Conservation (phyloP, 1,140 invertebrate genomes). For the Rhagoletis zephyria region DNA sequence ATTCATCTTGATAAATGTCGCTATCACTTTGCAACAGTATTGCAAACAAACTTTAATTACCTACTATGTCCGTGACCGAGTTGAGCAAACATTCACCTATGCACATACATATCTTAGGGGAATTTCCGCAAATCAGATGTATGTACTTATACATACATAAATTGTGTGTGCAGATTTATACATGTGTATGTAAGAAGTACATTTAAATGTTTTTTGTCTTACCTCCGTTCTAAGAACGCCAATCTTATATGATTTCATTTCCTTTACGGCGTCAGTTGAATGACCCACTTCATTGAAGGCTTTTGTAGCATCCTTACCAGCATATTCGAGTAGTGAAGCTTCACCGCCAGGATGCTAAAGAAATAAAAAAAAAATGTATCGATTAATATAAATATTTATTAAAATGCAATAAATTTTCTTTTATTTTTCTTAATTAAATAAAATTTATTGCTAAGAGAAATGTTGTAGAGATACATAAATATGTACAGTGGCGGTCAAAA, state of each 20-base stretch:
- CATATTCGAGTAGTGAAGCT: slow-evolving; percentile 78
- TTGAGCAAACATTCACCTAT: slow-evolving; percentile 1
- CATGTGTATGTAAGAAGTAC: background rate
- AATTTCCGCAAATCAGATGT: slow-evolving; percentile 3
- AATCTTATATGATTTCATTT: slow-evolving; percentile 78
- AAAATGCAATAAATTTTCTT: background rate
- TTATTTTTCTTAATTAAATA: too few relatives aligned
- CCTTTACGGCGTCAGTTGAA: slow-evolving; percentile 77
- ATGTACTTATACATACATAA: background rate
- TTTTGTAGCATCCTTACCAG: slow-evolving; percentile 78
- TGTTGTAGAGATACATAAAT: too few relatives aligned
- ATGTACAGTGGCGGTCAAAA: too few relatives aligned
- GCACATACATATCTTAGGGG: background rate
- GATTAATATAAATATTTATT: background rate
- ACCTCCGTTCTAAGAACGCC: slow-evolving; percentile 74
- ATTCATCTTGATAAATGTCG: too few relatives aligned
- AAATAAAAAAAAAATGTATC: background rate
- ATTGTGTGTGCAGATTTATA: background rate
- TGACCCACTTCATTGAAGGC: slow-evolving; percentile 80
- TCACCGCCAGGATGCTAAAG: slow-evolving; percentile 79
- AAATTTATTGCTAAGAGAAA: too few relatives aligned
- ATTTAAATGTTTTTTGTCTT: slow-evolving; percentile 19
- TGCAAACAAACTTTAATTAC: slow-evolving; percentile 5
- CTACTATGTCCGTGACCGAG: slow-evolving; percentile 24
- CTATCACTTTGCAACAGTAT: background rate